A percentile compares a stretch with the other conserved stretches of the same genome.
phyloP scores from a whole-genome alignment of 2,888 invertebrate species.

The Mesopsocus fuscifrons region DNA sequence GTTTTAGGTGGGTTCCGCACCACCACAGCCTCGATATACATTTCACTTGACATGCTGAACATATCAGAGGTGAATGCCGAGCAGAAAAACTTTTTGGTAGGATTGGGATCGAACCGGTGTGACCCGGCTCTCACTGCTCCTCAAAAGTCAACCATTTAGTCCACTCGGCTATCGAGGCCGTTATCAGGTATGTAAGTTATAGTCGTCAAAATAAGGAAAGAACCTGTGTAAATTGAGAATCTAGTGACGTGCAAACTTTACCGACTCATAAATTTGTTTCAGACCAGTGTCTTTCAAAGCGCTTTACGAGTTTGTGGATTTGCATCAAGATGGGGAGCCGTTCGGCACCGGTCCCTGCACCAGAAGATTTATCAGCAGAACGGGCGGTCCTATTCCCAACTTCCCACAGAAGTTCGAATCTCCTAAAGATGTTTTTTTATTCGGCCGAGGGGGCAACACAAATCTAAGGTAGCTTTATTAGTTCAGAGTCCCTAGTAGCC shows the following conservation, averaged over 20 bases:
- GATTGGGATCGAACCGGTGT: too few relatives aligned
- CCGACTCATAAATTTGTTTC: conserved; percentile 16
- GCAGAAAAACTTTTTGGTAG: too few relatives aligned
- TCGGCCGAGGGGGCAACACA: conserved; percentile 63
- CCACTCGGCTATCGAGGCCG: too few relatives aligned
- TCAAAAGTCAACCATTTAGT: too few relatives aligned
- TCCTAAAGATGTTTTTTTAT: conserved; percentile 66
- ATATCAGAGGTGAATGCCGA: too few relatives aligned
- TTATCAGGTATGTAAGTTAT: too few relatives aligned
- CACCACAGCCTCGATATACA: too few relatives aligned
- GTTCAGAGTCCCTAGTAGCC: too few relatives aligned
- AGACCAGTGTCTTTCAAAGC: conserved; percentile 72
- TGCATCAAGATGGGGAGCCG: conserved; percentile 67
- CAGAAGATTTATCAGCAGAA: conserved; percentile 45
- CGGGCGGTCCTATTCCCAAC: conserved; percentile 23
- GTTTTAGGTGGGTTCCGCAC: too few relatives aligned
- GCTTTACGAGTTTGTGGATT: conserved; percentile 73
- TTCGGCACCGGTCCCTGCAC: conserved; percentile 57
- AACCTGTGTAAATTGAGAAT: background rate
- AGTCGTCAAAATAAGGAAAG: too few relatives aligned
- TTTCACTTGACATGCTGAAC: too few relatives aligned
- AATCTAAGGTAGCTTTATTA: conserved; percentile 53
- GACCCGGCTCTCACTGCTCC: too few relatives aligned
- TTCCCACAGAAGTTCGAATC: conserved; percentile 61
- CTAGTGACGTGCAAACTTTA: background rate